Evolutionary conservation across 2,113 vertebrate genomes (phyloP), one percentile per base, ranked within the genome.

Genomic region (Lontra canadensis): DNA sequence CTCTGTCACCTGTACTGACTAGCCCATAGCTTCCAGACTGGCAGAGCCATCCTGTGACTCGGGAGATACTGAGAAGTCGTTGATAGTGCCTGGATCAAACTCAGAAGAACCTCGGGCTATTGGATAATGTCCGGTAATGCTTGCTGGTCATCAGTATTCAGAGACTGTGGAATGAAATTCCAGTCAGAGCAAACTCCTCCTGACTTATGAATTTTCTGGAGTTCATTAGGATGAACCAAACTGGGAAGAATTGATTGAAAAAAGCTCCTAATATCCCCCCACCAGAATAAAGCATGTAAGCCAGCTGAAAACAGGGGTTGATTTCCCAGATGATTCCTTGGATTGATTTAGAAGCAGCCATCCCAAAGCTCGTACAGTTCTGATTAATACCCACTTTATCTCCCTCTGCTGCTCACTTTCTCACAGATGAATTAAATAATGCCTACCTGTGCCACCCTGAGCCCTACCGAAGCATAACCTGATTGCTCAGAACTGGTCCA

Each of bases 371-470:
- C 96, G 73, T 94, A 71, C 14, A 71, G 55, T 83, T 95, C 97
- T 97, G 96, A 97, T 94, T 96, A 97, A 97, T 97, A 83, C 36
- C 88, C 34, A 47, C 90, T 92, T 90, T 67, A 81, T 96, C 94
- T 94, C 83, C 7, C 31, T 94, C 73, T 47, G 78, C 57, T 92
- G 63, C 94, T 96, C 91, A 59, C 93, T 94, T 83, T 97, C 95
- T 79, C 88, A 86, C 65, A 96, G 87, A 97, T 94, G 88, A 96
- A 97, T 98, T 97, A 80, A 93, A 95, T 98, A 96, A 87, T 88
- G 71, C 49, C 93, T 90, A 87, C 73, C 93, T 87, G 74, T 14
- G 61, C 82, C 88, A 96, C 95, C 82, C 94, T n/a, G 78, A 20
- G 81, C 91, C 95, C 97, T 97, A 15, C 88, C 86, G 85, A 71